Evolutionary conservation across 2,113 vertebrate genomes (phyloP).

Genomic region (Gopherus evgoodei): DNA sequence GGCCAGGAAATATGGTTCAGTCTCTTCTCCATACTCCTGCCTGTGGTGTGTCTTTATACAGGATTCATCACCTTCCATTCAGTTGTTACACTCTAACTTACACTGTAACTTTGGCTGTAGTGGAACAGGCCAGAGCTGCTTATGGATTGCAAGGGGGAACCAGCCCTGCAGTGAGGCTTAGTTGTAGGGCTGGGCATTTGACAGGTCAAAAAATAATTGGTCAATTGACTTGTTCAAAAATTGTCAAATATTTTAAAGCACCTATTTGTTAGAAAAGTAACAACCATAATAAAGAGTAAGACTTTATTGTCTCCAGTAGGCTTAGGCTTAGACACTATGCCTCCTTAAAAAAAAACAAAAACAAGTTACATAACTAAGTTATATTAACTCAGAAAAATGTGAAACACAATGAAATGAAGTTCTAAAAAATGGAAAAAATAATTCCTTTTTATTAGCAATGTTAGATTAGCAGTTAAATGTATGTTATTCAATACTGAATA

Average conservation of each 20-base stretch:
- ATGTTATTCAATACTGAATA: not conserved
- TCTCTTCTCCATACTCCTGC: not conserved
- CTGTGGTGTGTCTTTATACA: not conserved
- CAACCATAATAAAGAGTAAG: not conserved
- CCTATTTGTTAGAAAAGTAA: not conserved
- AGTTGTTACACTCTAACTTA: not conserved
- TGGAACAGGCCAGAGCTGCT: not conserved
- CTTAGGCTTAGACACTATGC: not conserved
- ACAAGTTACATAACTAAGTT: not conserved
- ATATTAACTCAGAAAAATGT: not conserved
- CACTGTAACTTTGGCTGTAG: not conserved
- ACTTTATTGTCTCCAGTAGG: not conserved
- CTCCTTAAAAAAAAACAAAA: not conserved
- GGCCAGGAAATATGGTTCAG: not conserved
- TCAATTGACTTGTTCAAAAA: not conserved
- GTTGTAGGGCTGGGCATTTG: not conserved
- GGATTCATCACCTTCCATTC: not conserved
- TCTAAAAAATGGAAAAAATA: too few relatives aligned
- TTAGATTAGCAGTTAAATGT: not conserved
- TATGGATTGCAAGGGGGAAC: not conserved
- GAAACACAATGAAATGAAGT: not conserved
- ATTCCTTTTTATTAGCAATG: not conserved
- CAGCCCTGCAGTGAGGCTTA: fast-evolving
- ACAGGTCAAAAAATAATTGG: not conserved
- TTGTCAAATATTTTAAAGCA: not conserved